A percentile compares a stretch with the other conserved stretches of the same genome.
phyloP scores from a whole-genome alignment of 2,888 invertebrate genomes.

The Ypsolopha scabrella region DNA sequence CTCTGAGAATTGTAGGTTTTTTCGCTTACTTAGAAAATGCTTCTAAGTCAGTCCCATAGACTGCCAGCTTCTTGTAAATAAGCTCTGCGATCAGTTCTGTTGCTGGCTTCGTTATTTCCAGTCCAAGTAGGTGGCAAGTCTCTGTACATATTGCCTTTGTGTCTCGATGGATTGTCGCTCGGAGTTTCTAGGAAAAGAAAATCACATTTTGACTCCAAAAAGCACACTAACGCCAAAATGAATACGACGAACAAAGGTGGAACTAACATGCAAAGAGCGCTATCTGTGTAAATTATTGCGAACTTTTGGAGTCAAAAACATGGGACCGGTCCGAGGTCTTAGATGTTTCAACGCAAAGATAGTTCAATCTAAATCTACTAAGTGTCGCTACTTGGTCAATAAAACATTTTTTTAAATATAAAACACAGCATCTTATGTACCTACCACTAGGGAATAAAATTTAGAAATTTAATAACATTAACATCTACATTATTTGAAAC shows the following conservation, averaged over 20 bases:
- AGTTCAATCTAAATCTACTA: too few relatives aligned
- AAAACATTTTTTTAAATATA: too few relatives aligned
- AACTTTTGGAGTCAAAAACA: constrained; percentile 4
- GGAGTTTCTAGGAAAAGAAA: constrained; percentile 61
- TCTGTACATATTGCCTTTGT: constrained; percentile 68
- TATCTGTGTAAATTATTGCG: constrained; percentile 16
- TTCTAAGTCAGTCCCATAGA: constrained; percentile 73
- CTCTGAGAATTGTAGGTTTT: not conserved
- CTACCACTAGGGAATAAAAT: too few relatives aligned
- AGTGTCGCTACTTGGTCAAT: too few relatives aligned
- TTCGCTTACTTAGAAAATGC: constrained; percentile 72
- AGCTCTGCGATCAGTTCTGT: constrained; percentile 73
- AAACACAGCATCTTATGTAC: too few relatives aligned
- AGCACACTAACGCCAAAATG: too few relatives aligned
- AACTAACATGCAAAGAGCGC: constrained; percentile 8
- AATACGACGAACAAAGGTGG: not conserved
- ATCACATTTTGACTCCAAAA: not conserved
- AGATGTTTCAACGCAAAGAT: too few relatives aligned
- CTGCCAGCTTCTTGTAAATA: constrained; percentile 65
- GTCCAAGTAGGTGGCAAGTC: constrained; percentile 54
- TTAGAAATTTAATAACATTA: too few relatives aligned
- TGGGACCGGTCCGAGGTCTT: too few relatives aligned
- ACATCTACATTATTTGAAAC: too few relatives aligned
- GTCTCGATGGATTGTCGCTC: constrained; percentile 67
- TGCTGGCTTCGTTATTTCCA: constrained; percentile 64